Percentiles rank a stretch among this genome's conserved stretches.
Evolutionary conservation across 2,888 invertebrate genomes (phyloP).

Genomic region (Heliconius ethilla): DNA sequence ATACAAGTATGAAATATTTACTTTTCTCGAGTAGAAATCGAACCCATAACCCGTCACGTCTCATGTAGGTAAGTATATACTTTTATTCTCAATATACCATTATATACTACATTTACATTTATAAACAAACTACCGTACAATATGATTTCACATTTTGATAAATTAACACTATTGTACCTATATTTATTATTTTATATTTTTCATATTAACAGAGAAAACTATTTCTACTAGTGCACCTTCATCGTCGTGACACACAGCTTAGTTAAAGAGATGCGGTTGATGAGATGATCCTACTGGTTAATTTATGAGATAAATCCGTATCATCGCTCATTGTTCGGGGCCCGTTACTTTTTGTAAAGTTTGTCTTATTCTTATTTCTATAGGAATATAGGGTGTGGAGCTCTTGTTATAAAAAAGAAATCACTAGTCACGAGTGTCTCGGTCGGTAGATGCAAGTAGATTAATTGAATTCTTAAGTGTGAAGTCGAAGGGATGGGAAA

Average conservation of each 20-base stretch:
- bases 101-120: too few species aligned
- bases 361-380: constrained; percentile 55
- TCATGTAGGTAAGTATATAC: too few species aligned
- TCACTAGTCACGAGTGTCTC: constrained; percentile 74
- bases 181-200: background rate
- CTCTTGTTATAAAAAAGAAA: constrained; percentile 72
- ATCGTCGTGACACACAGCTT: constrained; percentile 48
- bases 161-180: too few species aligned
- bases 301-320: constrained; percentile 55
- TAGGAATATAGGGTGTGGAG: constrained; percentile 46
- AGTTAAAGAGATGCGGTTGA: constrained; percentile 35
- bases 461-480: constrained; percentile 81
- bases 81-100: too few species aligned
- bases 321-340: constrained; percentile 65
- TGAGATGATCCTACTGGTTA: constrained; percentile 47
- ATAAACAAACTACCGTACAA: too few species aligned
- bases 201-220: background rate
- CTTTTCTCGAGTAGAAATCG: too few species aligned
- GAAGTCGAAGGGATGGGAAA: constrained; percentile 59
- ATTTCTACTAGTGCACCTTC: constrained; percentile 49
- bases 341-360: constrained; percentile 55
- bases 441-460: constrained; percentile 66
- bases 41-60: too few species aligned
- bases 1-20: too few species aligned
- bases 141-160: too few species aligned